Evolutionary conservation across 2,797 vertebrate species (phyloP), one percentile per base, ranked within the genome.

Genomic region (Orientallactaga sibirica): DNA sequence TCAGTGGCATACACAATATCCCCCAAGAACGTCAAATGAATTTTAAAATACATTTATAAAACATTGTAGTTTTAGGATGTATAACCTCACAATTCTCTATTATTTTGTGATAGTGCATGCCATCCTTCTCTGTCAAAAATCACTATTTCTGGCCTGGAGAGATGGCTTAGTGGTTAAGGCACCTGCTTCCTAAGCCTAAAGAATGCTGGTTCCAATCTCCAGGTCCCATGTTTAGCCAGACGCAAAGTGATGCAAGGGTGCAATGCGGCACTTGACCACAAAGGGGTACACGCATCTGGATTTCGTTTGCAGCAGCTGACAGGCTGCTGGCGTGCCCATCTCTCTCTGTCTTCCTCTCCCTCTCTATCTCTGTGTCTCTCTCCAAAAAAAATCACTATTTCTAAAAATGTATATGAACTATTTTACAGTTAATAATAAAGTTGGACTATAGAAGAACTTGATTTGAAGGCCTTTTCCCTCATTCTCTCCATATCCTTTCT

Each of bases 401-500:
- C 7, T 87, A 75, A 92, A 92, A 81, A 20, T 82, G 9, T 67
- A 81, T 86, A 71, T 14, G 1, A 52, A 61, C 14, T 33, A 20
- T 37, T 82, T 91, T 93, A 77, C 55, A 95, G 71, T 81, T 43
- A 88, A 55, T 43, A 74, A 76, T 22, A 66, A 58, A 81, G 79
- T 24, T 74, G 10, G 27, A 84, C 5, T n/a, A 33, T 3, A 37
- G 25, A 3, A 62, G 18, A 81, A 33, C 16, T 67, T 74, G 33
- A 79, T 10, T 68, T 20, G n/a, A 75, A 80, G 71, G 22, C 6
- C 16, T 61, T 75, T 75, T 12, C 48, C 25, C 1, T 67, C 11
- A 9, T 52, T n/a, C 29, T 8, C 37, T 73, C 16, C 5, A 37
- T 64, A 6, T 7, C 24, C 29, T 18, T 71, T 24, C 7, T 48